phyloP scores from a whole-genome alignment of 2,888 invertebrate species.

The Mayetiola destructor region DNA sequence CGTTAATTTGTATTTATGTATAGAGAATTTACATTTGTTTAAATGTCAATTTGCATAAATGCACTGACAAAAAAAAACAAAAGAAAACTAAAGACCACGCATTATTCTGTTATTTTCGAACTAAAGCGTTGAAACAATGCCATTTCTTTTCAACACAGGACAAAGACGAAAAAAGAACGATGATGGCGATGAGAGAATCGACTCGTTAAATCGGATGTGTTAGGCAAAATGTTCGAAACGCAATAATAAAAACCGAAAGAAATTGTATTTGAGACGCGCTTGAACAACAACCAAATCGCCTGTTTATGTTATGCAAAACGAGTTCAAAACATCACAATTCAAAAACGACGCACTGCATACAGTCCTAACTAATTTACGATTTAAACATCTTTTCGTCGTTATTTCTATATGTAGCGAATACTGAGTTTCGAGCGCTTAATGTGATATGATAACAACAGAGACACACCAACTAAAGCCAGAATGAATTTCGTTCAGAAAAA shows the following conservation, averaged over 20 bases:
- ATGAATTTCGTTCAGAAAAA: too few relatives aligned
- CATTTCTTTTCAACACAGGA: background rate
- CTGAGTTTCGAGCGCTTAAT: too few relatives aligned
- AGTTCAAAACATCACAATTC: too few relatives aligned
- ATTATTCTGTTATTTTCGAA: slow-evolving; percentile 9
- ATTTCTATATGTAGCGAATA: too few relatives aligned
- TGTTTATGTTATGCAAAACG: slow-evolving; percentile 7
- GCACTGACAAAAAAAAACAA: too few relatives aligned
- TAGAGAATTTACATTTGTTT: too few relatives aligned
- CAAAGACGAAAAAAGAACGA: too few relatives aligned
- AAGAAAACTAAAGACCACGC: background rate
- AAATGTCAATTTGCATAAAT: slow-evolving; percentile 7
- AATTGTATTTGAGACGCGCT: background rate
- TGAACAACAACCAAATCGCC: background rate
- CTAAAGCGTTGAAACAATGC: slow-evolving; percentile 6
- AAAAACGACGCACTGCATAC: slow-evolving; percentile 9
- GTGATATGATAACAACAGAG: too few relatives aligned
- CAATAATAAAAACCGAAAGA: background rate
- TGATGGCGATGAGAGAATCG: too few relatives aligned
- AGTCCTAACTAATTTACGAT: slow-evolving; percentile 3
- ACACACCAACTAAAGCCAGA: too few relatives aligned
- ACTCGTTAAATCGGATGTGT: background rate
- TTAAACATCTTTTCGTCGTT: slow-evolving; percentile 11
- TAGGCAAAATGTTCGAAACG: too few relatives aligned
- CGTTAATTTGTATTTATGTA: too few relatives aligned